phyloP scores from a whole-genome alignment of 2,113 vertebrate genomes.

The Atherinomorus stipes region DNA sequence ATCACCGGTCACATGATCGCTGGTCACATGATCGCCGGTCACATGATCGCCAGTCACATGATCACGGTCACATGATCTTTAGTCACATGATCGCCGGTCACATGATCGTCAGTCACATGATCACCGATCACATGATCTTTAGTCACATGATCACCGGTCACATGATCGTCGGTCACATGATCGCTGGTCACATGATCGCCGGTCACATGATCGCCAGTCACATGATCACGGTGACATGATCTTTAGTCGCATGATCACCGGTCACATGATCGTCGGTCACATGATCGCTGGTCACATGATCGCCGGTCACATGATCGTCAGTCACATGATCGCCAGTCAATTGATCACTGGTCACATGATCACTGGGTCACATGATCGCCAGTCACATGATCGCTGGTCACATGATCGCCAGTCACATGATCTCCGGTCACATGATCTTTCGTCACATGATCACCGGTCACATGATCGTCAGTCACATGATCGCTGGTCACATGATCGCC shows the following conservation, averaged over 20 bases:
- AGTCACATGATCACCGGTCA: conserved; percentile 16
- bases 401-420: conserved; percentile 18
- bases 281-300: conserved; percentile 9
- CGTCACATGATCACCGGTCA: conserved; percentile 11
- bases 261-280: too few relatives aligned
- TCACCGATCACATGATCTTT: conserved; percentile 7
- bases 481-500: not conserved
- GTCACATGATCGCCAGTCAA: conserved; percentile 13
- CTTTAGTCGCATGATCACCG: not conserved
- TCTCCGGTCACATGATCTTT: conserved; percentile 10
- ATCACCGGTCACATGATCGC: not conserved
- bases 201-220: conserved; percentile 12
- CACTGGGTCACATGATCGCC: conserved; percentile 15
- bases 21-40: too few relatives aligned
- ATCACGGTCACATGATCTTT: conserved; percentile 12
- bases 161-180: too few relatives aligned
- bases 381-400: conserved; percentile 16
- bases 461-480: too few relatives aligned
- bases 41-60: too few relatives aligned
- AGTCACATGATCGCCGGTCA: conserved; percentile 16
- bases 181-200: conserved; percentile 10
- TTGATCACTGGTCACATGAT: not conserved
- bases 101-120: conserved; percentile 18
- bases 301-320: too few relatives aligned
- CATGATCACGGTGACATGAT: too few relatives aligned